Base-by-base conservation (phyloP, 2,113 vertebrate genomes). In the Trichechus manatus region DNA sequence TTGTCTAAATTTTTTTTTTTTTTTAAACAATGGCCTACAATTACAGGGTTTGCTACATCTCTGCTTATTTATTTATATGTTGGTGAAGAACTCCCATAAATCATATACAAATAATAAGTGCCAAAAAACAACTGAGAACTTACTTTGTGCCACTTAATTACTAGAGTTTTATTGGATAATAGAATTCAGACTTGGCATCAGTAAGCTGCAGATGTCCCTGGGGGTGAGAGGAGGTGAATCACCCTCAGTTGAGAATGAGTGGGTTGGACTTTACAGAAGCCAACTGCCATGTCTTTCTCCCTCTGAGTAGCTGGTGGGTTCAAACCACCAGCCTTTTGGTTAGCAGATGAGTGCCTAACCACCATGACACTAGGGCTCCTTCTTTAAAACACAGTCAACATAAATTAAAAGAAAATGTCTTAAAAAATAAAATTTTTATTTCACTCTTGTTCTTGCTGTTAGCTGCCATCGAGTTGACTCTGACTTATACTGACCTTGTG, bases 41-140 rank as follows among this genome's bases (percentile, higher is more conserved):
- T 63, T 2, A 1, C 6, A 0, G 0, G 8, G n/a, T 29, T 77
- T 17, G 0, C 13, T 15, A 29, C 0, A 7, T 10, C 10, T 42
- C 31, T 10, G 53, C 36, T 19, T 23, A 3, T 39, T 19, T 33
- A 9, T 50, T 33, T n/a, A 6, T 31, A 63, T 53, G 14, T 42
- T n/a, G 36, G 63, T 9, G 50, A 31, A 86, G 50, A 42, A 9
- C 31, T 20, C 14, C 1, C 6, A 7, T 5, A 15, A 64, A 13
- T 23, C 53, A 20, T 17, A 50, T 1, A 15, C 63, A 29, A 15
- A 80, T 2, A 66, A 3, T 3, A 59, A 64, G 14, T 6, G 33
- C 23, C 47, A 14, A n/a, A 15, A 39, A 9, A 19, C 47, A 4
- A 5, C 1, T 1, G 10, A 7, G 31, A 19, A 0, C 56, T 23